Conservation (phyloP, 2,888 invertebrate genomes). For the Omphaloscelis lunosa region DNA sequence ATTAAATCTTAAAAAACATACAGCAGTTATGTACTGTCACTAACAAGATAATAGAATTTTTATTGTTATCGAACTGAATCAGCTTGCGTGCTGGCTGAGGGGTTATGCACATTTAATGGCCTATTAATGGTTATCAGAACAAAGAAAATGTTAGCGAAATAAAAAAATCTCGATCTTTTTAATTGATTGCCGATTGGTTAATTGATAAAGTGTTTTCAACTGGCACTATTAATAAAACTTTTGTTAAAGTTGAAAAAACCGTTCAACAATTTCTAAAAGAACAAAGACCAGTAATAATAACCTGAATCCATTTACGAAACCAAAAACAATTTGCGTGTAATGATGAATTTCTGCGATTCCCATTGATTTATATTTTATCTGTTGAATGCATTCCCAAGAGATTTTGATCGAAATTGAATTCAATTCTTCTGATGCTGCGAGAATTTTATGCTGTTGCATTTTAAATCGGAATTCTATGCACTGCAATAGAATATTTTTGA, state of each 20-base stretch:
- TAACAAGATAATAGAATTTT: too few species aligned
- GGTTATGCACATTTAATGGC: too few species aligned
- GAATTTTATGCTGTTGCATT: constrained; percentile 33
- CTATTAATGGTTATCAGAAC: constrained; percentile 4
- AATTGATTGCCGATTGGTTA: neutral
- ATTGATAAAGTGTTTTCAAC: neutral
- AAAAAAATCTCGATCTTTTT: neutral
- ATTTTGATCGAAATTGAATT: constrained; percentile 47
- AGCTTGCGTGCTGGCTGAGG: too few species aligned
- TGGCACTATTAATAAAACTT: neutral
- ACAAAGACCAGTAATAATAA: neutral
- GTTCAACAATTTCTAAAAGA: neutral
- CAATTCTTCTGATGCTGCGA: constrained; percentile 21
- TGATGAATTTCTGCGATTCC: constrained; percentile 6
- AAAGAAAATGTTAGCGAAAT: neutral
- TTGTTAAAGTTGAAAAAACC: neutral
- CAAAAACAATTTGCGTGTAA: neutral
- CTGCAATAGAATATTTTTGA: constrained; percentile 49
- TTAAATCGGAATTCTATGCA: constrained; percentile 37
- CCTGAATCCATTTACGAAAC: neutral
- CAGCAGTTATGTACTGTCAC: too few species aligned
- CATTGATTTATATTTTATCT: constrained; percentile 50
- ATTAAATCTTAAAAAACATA: too few species aligned
- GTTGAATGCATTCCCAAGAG: constrained; percentile 37
- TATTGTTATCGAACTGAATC: too few species aligned